Evolutionary conservation across 2,113 vertebrate genomes (phyloP).

Genomic region (Dasyornis broadbenti): DNA sequence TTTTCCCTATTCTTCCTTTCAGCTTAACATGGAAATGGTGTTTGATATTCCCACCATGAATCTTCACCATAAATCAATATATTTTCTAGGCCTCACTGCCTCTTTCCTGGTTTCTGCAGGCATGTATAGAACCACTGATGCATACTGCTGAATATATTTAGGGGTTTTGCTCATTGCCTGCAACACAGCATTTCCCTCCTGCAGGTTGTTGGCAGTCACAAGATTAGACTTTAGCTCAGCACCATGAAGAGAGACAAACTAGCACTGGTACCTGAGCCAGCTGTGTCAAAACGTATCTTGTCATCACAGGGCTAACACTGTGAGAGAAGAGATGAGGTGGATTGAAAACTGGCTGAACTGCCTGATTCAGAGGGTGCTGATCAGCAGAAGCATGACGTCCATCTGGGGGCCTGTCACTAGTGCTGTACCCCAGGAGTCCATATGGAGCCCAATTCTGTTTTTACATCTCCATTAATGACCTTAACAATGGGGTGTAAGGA

Average conservation of each 20-base stretch:
- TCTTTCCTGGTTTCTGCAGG: background rate
- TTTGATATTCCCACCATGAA: background rate
- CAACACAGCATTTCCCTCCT: background rate
- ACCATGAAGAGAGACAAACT: background rate
- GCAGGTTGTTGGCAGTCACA: background rate
- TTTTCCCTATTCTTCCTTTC: background rate
- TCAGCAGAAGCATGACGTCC: background rate
- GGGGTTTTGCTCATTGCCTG: background rate
- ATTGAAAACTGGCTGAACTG: background rate
- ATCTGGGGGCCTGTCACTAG: background rate
- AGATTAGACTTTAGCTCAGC: background rate
- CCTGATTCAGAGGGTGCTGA: background rate
- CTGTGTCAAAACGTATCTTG: background rate
- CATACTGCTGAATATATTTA: background rate
- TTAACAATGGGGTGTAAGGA: background rate
- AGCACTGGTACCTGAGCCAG: background rate
- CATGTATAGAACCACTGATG: background rate
- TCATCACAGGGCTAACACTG: background rate
- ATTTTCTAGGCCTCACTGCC: background rate
- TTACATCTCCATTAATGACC: background rate
- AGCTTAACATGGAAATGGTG: background rate
- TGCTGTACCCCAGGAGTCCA: too few species aligned
- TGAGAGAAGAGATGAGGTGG: background rate
- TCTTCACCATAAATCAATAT: background rate
- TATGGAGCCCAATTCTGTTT: background rate